phyloP scores from a whole-genome alignment of 2,797 vertebrate species.

The Xiphorhynchus erythropygius region DNA sequence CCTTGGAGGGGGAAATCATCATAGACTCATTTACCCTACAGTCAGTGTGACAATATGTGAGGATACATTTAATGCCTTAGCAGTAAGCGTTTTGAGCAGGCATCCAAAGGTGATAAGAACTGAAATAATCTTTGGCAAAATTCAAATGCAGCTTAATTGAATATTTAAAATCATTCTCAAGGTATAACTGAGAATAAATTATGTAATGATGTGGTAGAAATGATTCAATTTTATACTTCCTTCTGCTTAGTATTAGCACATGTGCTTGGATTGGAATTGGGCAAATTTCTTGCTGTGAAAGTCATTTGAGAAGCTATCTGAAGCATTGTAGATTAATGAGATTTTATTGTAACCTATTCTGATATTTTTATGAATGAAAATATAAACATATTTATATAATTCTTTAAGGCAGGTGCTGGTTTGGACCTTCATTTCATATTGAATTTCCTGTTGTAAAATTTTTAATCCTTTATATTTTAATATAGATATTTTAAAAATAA shows the following conservation, averaged over 20 bases:
- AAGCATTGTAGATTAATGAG: background rate
- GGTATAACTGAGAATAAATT: conserved; percentile 55
- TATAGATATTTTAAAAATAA: background rate
- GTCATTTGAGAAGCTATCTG: background rate
- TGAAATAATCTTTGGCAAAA: conserved; percentile 54
- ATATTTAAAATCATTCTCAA: conserved; percentile 54
- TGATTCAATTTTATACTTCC: conserved; percentile 5
- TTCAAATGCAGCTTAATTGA: conserved; percentile 55
- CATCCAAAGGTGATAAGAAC: conserved; percentile 63
- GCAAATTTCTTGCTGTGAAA: conserved; percentile 18
- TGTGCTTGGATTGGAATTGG: background rate
- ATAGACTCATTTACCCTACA: conserved; percentile 37
- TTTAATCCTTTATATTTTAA: background rate
- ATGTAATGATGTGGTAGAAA: conserved; percentile 25
- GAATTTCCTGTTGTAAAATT: background rate
- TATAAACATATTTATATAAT: background rate
- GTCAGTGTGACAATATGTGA: conserved; percentile 15
- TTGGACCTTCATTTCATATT: background rate
- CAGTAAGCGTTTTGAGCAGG: conserved; percentile 45
- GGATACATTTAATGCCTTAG: background rate
- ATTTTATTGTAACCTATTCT: background rate
- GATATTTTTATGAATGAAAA: background rate
- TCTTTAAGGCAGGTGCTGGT: background rate
- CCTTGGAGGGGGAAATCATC: conserved; percentile 54
- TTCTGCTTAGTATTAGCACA: background rate